Evolutionary conservation across 2,888 invertebrate genomes (phyloP), one percentile per base, ranked within the genome.

Genomic region (Danaus chrysippus): DNA sequence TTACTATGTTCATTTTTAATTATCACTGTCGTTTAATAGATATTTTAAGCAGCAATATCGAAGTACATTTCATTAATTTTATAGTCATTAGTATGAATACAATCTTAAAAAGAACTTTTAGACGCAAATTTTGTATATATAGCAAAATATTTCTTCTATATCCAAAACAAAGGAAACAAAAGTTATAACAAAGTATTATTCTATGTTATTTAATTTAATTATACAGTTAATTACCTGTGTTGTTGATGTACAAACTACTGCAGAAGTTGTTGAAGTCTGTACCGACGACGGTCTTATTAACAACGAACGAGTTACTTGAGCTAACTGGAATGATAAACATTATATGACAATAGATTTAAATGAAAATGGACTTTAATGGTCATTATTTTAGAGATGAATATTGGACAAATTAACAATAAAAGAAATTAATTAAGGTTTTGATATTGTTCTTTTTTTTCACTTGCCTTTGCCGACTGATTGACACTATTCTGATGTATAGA

Each of bases 291-390:
- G 86, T 55, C 86, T 75, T 66, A 91, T 85, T 44, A 91, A 71
- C 49, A 91, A 69, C 0, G 90, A 91, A 3, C 90, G 75, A 1
- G 89, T 88, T n/a, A 84, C 90, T 73, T 81, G 86, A 2, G 82
- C 73, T 49, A 83, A 61, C 83, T 86, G 70, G 54, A 58, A 44
- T 1, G 17, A 17, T 17, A 17, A n/a, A 15, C 15, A 46, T 46
- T 46, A n/a, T n/a, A n/a, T 43, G 12, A n/a, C n/a, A 43, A 43
- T n/a, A 43, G 5, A 12, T 43, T 43, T 12, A 43, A 10, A 43
- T n/a, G 12, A 43, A 43, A 11, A n/a, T 15, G 9, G 9, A 15
- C 9, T 15, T n/a, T 15, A 46, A 5, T 6, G 2, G 6, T 34
- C 23, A 46, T 9, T n/a, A 3, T 46, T 46, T 46, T n/a, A 46